Percentiles rank a stretch among this genome's conserved stretches.
phyloP scores from a whole-genome alignment of 1,140 invertebrate genomes.

The Lucilia cuprina region DNA sequence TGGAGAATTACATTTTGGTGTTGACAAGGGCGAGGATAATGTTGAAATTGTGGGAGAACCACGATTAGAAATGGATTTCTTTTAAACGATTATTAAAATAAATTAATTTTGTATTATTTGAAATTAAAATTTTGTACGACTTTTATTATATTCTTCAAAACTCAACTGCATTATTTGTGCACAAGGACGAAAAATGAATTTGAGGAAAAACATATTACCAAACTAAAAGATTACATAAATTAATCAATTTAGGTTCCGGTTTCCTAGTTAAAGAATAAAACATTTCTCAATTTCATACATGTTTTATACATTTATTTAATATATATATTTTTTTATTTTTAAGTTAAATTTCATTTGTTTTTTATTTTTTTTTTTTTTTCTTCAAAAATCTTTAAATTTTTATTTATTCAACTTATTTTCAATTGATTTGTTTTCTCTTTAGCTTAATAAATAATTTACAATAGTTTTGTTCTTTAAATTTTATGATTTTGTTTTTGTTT shows the following conservation, averaged over 20 bases:
- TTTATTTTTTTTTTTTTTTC: conserved; percentile 4
- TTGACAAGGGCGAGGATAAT: conserved; percentile 60
- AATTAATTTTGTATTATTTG: too few relatives aligned
- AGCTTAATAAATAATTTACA: conserved; percentile 22
- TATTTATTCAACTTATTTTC: neutral
- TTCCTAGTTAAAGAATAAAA: neutral
- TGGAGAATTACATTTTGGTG: conserved; percentile 68
- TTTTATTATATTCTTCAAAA: too few relatives aligned
- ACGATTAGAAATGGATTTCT: neutral
- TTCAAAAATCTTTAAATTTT: conserved; percentile 19
- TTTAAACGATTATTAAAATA: too few relatives aligned
- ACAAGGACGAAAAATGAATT: too few relatives aligned
- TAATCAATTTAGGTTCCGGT: too few relatives aligned
- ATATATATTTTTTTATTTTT: neutral
- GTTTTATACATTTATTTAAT: conserved; percentile 16
- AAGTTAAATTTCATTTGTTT: neutral
- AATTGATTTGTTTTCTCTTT: conserved; percentile 3
- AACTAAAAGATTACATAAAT: too few relatives aligned
- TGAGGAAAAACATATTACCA: too few relatives aligned
- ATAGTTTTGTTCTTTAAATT: conserved; percentile 12
- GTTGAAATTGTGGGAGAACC: conserved; percentile 35
- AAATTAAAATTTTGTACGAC: too few relatives aligned
- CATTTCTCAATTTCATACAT: neutral
- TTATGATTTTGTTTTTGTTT: neutral
- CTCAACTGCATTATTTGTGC: too few relatives aligned